Base-by-base conservation (phyloP, 2,113 vertebrate genomes). In the Eira barbara region DNA sequence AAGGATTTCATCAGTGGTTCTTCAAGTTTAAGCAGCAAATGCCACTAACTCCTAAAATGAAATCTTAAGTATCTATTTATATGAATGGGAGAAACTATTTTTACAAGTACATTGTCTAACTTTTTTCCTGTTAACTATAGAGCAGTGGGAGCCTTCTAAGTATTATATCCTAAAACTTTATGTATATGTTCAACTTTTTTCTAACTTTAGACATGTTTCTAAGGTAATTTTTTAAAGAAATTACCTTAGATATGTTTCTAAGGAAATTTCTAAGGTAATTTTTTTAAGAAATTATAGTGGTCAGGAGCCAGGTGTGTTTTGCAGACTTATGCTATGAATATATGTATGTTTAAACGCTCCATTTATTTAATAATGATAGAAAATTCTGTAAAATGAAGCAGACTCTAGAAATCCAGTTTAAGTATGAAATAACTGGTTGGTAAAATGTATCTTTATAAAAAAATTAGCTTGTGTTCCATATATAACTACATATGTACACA, bases 361-460 rank as follows among this genome's bases (percentile, higher is more conserved):
- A 11, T 69, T 85, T 97, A 91, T 52, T 91, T 89, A 86, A 57
- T 71, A 86, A 63, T 63, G 86, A 91, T 18, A 80, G 7, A 93
- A 17, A 95, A 61, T 74, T 76, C 39, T 85, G 0, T 73, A 73
- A 45, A 95, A 73, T 85, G 23, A 97, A 94, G 29, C 79, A 36
- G 52, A 82, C 21, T 85, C 12, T 89, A 93, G 57, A 93, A 91
- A 52, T 71, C 39, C 25, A 88, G 81, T 91, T 84, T 80, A 57
- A 93, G 34, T 85, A 83, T 86, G 36, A 95, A 97, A 71, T 92
- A 89, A 92, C 45, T 97, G 20, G 10, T 76, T 84, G 34, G 18
- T 96, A 76, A 96, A 90, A 74, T 92, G 34, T 39, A 80, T 85
- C 61, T 94, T 83, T 74, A 91, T 20, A 69, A 29, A 95, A 61